Conservation (phyloP, 2,888 invertebrate genomes). For the Malacosoma neustria region DNA sequence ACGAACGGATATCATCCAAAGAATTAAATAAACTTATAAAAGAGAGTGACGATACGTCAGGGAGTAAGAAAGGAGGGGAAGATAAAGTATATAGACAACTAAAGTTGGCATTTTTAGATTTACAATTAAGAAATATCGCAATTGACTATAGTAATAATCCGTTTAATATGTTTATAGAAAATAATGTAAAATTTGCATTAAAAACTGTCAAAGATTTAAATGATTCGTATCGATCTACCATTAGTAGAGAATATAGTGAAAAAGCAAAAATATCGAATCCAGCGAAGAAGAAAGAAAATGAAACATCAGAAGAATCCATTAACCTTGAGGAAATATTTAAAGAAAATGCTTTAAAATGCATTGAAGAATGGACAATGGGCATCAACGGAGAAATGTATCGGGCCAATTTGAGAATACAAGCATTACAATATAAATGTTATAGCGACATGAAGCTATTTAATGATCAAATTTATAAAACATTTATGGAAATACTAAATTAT, state of each 20-base stretch:
- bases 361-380: conserved; percentile 76
- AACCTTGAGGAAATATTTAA: conserved; percentile 49
- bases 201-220: conserved; percentile 48
- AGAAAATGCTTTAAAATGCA: conserved; percentile 48
- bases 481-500: conserved; percentile 51
- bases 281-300: conserved; percentile 46
- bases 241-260: conserved; percentile 51
- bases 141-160: conserved; percentile 60
- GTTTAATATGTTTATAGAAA: conserved; percentile 52
- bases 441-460: conserved; percentile 58
- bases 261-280: conserved; percentile 39
- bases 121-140: conserved; percentile 45
- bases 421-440: conserved; percentile 47
- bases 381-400: conserved; percentile 73
- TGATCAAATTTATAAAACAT: conserved; percentile 51
- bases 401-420: conserved; percentile 50
- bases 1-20: conserved; percentile 44
- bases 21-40: conserved; percentile 48
- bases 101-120: conserved; percentile 43
- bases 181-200: conserved; percentile 50
- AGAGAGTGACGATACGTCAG: conserved; percentile 43
- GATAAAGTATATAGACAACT: conserved; percentile 52
- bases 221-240: conserved; percentile 39
- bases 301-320: conserved; percentile 30
- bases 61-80: conserved; percentile 44